Conservation (phyloP, 2,797 vertebrate genomes). For the Dendrocincla fuliginosa region DNA sequence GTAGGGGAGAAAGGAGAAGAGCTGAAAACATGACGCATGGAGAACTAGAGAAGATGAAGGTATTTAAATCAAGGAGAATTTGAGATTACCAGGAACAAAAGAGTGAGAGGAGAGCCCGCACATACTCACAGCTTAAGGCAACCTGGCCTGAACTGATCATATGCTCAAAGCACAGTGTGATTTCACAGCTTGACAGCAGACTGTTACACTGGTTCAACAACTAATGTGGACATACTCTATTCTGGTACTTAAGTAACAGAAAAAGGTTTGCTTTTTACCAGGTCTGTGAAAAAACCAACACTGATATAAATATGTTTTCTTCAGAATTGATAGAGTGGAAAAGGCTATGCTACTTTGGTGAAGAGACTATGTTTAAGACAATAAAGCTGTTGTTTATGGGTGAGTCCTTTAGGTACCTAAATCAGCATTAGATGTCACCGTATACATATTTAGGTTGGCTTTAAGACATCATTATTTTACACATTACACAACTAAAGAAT, state of each 20-base stretch:
- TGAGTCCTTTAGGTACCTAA: slow-evolving; percentile 23
- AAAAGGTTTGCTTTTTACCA: neutral
- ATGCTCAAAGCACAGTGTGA: neutral
- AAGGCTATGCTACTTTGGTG: neutral
- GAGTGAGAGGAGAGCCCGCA: neutral
- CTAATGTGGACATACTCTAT: neutral
- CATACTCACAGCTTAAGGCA: rapidly evolving
- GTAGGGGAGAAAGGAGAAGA: neutral
- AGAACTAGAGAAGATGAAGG: neutral
- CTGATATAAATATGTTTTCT: neutral
- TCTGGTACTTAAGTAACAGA: neutral
- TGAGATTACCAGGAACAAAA: neutral
- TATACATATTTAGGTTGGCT: neutral
- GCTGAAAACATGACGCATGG: neutral
- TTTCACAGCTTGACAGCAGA: neutral
- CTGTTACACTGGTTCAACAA: neutral
- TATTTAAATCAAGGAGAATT: neutral
- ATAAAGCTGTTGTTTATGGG: neutral
- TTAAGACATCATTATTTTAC: neutral
- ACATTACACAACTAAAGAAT: neutral
- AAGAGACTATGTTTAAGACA: neutral
- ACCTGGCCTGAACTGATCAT: neutral
- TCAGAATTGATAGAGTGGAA: neutral
- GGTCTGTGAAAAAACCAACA: neutral
- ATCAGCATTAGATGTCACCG: neutral